Percentiles rank a stretch among this genome's conserved stretches.
These are phyloP conservation scores for Dendrolimus punctatus DNA, from an alignment of 1,140 invertebrate species.

Conservation along the genomic window DNA sequence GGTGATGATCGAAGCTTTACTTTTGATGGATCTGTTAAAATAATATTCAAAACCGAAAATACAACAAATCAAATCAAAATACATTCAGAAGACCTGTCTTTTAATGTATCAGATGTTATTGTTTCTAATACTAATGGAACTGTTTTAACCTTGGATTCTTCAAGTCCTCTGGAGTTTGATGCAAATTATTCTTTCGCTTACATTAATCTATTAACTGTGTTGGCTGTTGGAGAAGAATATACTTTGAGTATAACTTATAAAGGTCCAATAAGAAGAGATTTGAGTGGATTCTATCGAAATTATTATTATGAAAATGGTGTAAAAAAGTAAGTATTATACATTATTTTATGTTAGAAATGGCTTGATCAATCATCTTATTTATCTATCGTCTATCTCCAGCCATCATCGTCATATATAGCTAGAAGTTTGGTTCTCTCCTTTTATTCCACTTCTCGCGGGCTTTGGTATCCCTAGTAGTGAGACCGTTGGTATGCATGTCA, in stretches of 20 bases:
- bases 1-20: constrained; percentile 70
- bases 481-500: no score
- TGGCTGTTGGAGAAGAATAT: constrained; percentile 43
- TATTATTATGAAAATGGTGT: constrained; percentile 74
- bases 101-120: constrained; percentile 53
- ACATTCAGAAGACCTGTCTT: constrained; percentile 75
- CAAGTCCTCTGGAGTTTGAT: constrained; percentile 39
- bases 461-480: no score
- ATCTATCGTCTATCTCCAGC: no score
- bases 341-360: background rate
- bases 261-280: constrained; percentile 72
- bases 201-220: constrained; percentile 40
- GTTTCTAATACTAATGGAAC: constrained; percentile 26
- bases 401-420: no score
- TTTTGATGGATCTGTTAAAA: constrained; percentile 75
- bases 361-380: background rate
- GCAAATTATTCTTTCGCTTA: constrained; percentile 42
- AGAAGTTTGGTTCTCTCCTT: no score
- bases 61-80: constrained; percentile 71
- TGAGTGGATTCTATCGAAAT: constrained; percentile 87
- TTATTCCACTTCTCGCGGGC: no score
- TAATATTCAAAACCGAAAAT: constrained; percentile 47
- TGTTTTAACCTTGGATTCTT: constrained; percentile 19
- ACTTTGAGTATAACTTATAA: constrained; percentile 67
- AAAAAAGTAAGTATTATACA: constrained; percentile 62